Conservation (phyloP, 2,113 vertebrate genomes). For the Vanacampus margaritifer region DNA sequence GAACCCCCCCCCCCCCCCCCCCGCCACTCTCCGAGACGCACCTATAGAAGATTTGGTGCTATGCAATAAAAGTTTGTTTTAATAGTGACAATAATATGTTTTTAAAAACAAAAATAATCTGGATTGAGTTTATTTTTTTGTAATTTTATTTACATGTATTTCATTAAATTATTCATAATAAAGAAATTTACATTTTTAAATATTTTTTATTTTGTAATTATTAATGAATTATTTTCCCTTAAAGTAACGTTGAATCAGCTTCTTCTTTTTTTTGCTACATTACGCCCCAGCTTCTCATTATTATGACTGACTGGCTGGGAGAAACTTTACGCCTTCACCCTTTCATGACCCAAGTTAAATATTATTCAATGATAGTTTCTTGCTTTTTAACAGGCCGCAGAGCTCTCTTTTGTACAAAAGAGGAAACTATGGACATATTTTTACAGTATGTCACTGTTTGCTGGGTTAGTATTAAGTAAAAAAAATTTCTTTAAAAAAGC, state of each 20-base stretch:
- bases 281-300: neutral
- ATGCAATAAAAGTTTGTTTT: slow-evolving; percentile 7
- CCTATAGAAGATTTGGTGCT: neutral
- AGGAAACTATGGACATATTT: neutral
- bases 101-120: neutral
- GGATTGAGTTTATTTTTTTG: too few species aligned
- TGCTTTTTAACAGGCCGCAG: neutral
- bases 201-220: too few species aligned
- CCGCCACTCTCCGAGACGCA: slow-evolving; percentile 15
- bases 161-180: neutral
- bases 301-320: neutral
- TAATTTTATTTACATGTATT: neutral
- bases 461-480: neutral
- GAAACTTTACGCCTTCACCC: neutral
- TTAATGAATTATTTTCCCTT: too few species aligned
- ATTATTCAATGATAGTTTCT: neutral
- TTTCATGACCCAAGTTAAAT: neutral
- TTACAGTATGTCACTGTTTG: neutral
- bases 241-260: neutral
- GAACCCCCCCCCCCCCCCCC: too few species aligned
- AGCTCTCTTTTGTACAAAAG: neutral
- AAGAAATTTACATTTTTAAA: neutral
- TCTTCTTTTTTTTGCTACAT: neutral
- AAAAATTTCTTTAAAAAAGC: too few species aligned
- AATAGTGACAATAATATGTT: neutral